Base-by-base conservation (phyloP, 2,797 vertebrate species). In the Neolamprologus multifasciatus region DNA sequence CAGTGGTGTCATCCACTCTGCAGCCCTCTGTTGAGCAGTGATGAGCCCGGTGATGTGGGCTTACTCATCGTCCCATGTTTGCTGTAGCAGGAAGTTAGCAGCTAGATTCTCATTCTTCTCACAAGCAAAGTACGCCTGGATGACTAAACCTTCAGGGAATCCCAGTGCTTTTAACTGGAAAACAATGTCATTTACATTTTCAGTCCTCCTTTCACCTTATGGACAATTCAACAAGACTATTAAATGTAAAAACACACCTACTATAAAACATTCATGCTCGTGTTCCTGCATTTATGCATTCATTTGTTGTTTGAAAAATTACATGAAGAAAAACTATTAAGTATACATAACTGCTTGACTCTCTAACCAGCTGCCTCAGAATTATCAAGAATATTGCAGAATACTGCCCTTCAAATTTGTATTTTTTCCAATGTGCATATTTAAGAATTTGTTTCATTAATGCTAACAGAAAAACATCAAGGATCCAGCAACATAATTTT, bases 91-190 rank as follows among this genome's bases (percentile, higher is more conserved):
- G 93, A 97, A 97, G 93, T 97, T 97, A 3, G 97, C 97, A 1
- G 96, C 97, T 10, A 97, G 95, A 77, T 97, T 97, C 87, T 97
- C 97, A 3, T 97, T 97, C 91, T 97, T 97, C 94, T 97, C 97
- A 29, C 97, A 97, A 71, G 97, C 96, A 5, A 97, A 97, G 88
- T 97, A 97, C 29, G 97, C 97, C 92, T 97, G 97, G 86, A 97
- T 96, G 86, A 97, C 97, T 69, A 97, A 95, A 78, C 96, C 97
- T 84, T 97, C 97, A 11, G 97, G 96, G 84, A 97, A 97, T 8
- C 96, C 97, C 92, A 97, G 87, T 0, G 96, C 97, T 95, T 97
- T 97, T 94, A 97, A 96, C 97, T 97, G 91, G 36, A 96, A 92
- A 23, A 89, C 62, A 92, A 81, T 16, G 81, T 77, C 17, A 81